Conservation (phyloP, 2,113 vertebrate species). For the Calyptomena viridis region DNA sequence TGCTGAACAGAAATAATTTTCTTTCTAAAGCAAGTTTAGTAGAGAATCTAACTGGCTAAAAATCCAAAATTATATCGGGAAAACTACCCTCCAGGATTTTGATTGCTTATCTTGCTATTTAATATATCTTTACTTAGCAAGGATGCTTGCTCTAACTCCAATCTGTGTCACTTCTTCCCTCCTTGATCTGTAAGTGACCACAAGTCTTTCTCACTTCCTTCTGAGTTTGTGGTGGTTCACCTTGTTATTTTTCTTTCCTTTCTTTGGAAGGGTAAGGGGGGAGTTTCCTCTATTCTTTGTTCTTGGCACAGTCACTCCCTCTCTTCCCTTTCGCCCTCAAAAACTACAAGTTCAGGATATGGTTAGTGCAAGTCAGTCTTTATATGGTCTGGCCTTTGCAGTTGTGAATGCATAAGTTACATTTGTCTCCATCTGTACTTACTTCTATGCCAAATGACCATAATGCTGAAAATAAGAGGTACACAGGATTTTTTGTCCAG, state of each 20-base stretch:
- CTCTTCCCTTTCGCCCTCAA: neutral
- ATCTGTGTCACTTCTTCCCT: neutral
- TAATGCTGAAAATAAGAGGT: neutral
- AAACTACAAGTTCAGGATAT: neutral
- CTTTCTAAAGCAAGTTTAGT: neutral
- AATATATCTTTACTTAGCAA: neutral
- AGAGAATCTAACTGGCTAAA: neutral
- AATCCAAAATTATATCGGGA: neutral
- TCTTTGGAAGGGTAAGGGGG: neutral
- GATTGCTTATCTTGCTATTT: neutral
- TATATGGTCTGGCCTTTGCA: neutral
- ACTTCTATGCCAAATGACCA: neutral
- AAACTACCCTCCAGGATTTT: neutral
- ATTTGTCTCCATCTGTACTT: neutral
- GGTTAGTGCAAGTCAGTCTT: neutral
- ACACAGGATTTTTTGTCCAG: neutral
- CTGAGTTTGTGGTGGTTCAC: neutral
- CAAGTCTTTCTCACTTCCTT: neutral
- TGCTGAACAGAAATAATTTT: neutral
- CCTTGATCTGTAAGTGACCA: neutral
- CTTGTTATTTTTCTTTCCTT: neutral
- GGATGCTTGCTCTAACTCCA: neutral
- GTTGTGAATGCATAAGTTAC: neutral
- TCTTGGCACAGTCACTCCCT: neutral
- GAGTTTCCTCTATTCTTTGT: neutral